Evolutionary conservation across 1,140 invertebrate species (phyloP), one percentile per base, ranked within the genome.

Genomic region (Thalassaphorura encarpata): DNA sequence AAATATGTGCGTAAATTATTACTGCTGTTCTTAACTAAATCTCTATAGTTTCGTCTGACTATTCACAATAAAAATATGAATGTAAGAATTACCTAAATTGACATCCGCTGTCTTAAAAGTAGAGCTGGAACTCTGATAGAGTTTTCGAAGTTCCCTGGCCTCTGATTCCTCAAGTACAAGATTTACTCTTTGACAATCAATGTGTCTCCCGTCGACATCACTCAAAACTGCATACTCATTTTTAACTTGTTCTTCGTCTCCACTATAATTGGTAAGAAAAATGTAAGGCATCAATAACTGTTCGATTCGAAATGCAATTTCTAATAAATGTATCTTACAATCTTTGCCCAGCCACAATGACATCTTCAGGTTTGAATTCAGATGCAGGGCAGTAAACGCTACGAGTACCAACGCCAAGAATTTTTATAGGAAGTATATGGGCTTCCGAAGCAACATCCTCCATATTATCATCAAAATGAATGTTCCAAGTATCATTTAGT

Each of bases 221-320:
- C 49, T 52, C 11, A 52, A 27, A 5, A 60, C 57, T 16, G 63
- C 63, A 46, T 64, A 64, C 18, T 60, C 56, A 8, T 18, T 54
- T 23, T 36, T 52, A 13, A 54, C 54, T 18, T 27, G 42, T 23
- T 54, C 48, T 1, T 11, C 13, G 5, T 48, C 18, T 16, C 13
- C 11, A 29, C 18, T 27, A n/a, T n/a, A n/a, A n/a, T n/a, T n/a
- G n/a, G n/a, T n/a, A n/a, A n/a, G n/a, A n/a, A n/a, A n/a, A 8
- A 27, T 21, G 16, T 19, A 48, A 6, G 26, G 11, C 8, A 18
- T 8, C 4, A 48, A 11, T 4, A 27, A 13, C 6, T 6, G 11
- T 27, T 18, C 16, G 13, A 13, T 48, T 13, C 6, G 8, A 24
- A 48, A 48, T 11, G 8, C 19, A n/a, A 43, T 8, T 18, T 6